Conservation (phyloP, 2,113 vertebrate species). For the Heptranchias perlo region DNA sequence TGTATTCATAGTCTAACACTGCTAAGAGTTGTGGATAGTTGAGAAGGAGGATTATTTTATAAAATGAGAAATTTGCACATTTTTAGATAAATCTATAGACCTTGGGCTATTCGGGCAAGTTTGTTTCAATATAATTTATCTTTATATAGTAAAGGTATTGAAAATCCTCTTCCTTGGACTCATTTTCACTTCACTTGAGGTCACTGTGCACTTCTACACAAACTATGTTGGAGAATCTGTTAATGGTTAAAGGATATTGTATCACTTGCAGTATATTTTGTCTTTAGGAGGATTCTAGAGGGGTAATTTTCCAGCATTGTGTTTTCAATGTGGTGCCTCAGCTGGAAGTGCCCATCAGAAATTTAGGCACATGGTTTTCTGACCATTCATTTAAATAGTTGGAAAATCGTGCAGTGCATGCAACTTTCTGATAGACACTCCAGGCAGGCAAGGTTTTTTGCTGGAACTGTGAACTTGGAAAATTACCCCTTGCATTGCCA, state of each 20-base stretch:
- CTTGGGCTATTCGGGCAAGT: no score
- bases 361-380: background rate
- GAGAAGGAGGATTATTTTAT: no score
- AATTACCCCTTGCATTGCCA: background rate
- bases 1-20: no score
- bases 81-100: no score
- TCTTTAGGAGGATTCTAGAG: background rate
- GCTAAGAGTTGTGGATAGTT: no score
- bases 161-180: no score
- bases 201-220: background rate
- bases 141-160: background rate
- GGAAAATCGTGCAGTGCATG: background rate
- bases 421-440: background rate
- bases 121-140: no score
- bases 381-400: background rate
- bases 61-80: no score
- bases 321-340: background rate
- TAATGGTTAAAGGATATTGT: background rate
- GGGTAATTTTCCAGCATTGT: background rate
- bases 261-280: background rate
- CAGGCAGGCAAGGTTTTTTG: background rate
- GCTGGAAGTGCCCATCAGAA: background rate
- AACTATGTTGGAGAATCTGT: background rate
- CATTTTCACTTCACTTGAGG: background rate
- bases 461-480: background rate